Percentiles rank a stretch among this genome's conserved stretches.
These are phyloP conservation scores for Pachydiplax longipennis DNA, from an alignment of 2,888 invertebrate genomes.

Conservation along the genomic window DNA sequence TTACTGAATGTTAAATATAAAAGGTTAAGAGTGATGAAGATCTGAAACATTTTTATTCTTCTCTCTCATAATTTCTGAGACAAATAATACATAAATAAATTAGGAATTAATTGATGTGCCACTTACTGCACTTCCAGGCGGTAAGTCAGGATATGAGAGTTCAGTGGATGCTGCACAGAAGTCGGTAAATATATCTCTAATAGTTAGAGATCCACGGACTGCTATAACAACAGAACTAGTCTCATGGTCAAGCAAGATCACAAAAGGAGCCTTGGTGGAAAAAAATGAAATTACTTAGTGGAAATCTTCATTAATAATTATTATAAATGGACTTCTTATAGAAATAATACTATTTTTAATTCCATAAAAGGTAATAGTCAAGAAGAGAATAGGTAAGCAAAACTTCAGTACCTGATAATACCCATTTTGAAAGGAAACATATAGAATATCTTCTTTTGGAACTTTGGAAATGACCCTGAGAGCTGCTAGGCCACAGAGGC, in stretches of 20 bases:
- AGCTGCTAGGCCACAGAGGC: constrained; percentile 85
- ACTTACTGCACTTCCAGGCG: constrained; percentile 68
- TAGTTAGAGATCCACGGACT: constrained; percentile 84
- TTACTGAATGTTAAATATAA: no score
- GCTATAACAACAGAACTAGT: constrained; percentile 81
- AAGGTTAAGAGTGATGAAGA: no score
- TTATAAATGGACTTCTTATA: neutral
- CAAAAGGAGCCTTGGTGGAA: constrained; percentile 78
- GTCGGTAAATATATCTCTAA: constrained; percentile 86
- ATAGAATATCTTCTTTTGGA: constrained; percentile 80
- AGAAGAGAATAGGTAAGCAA: neutral
- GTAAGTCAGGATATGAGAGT: constrained; percentile 74
- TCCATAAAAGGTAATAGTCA: neutral
- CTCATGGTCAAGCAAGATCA: constrained; percentile 83
- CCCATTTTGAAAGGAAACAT: constrained; percentile 85
- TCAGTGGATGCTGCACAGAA: constrained; percentile 77
- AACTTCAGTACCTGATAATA: constrained; percentile 74
- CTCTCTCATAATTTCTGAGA: no score
- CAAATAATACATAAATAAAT: no score
- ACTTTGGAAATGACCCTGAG: constrained; percentile 80
- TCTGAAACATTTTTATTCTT: no score
- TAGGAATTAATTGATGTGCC: neutral
- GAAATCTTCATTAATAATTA: constrained; percentile 3
- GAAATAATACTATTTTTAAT: no score
- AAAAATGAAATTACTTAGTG: constrained; percentile 1